Base-by-base conservation (phyloP, 2,888 invertebrate genomes). In the Pterostichus madidus region DNA sequence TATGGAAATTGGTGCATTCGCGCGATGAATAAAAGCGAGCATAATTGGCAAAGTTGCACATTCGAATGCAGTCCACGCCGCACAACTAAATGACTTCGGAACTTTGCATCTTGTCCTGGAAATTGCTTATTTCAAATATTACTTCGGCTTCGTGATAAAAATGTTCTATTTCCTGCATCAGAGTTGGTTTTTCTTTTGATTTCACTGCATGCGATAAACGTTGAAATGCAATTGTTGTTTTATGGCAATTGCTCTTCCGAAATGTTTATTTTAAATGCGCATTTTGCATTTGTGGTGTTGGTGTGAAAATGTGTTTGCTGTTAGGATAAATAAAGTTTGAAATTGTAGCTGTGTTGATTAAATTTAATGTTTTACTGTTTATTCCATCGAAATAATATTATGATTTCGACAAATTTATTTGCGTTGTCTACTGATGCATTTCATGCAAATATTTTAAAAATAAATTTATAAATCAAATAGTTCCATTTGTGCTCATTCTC, bases 1-100 rank as follows among this genome's bases (percentile, higher is more conserved):
- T 81, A 81, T 81, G 81, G 75, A 75, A 81, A 81, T 75, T 24
- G 73, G 56, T 80, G 71, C 80, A 80, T 79, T 56, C 46, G 68
- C 39, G 73, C 39, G 24, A 17, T 56, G 80, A 68, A 81, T 81
- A 75, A 75, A 44, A 81, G 59, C 11, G 49, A 32, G 15, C 24
- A 44, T 80, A 80, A 80, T 80, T 80, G 80, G 71, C 56, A 73
- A 80, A 80, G 80, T 80, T 80, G 73, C 46, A 53, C 52, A 49
- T 76, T 10, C 13, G 56, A 39, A 77, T 77, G 53, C 56, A 53
- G 77, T 39, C 32, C 77, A 75, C 75, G 75, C 24, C 24, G 10
- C 31, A 52, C 15, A 75, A 52, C 75, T 52, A 75, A 75, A 75
- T 75, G 75, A 75, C 75, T 75, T 75, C 52, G 13, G 77, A 77